phyloP scores from a whole-genome alignment of 23 tunicate genomes.

The Clavelina lepadiformis region DNA sequence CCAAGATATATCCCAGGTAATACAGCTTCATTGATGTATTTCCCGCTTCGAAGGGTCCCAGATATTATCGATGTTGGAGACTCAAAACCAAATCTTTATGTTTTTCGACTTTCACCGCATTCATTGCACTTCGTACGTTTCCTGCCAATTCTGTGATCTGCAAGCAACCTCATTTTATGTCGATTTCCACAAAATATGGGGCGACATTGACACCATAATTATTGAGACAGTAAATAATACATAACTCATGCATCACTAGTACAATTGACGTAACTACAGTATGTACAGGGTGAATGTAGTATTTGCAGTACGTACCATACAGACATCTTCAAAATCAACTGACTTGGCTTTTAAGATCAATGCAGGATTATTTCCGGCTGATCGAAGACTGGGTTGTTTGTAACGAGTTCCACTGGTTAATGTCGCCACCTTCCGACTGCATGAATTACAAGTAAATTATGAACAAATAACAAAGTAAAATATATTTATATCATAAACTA shows the following conservation, averaged over 20 bases:
- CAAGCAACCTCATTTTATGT: conserved; percentile 1
- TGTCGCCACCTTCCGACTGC: conserved; percentile 45
- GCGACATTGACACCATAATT: no score
- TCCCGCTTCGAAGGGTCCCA: conserved; percentile 66
- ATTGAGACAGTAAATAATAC: no score
- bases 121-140: conserved; percentile 20
- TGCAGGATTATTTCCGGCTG: conserved; percentile 56
- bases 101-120: conserved; percentile 25
- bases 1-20: no score
- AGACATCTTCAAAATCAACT: conserved; percentile 37
- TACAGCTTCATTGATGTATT: no score
- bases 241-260: no score
- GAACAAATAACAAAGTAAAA: background rate
- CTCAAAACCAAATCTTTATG: conserved; percentile 40
- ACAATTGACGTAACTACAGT: no score
- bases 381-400: conserved; percentile 33
- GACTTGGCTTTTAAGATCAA: conserved; percentile 21
- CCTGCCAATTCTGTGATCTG: conserved; percentile 36
- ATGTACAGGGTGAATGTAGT: background rate
- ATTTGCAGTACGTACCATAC: conserved; percentile 16
- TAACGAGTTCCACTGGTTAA: conserved; percentile 20
- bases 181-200: no score
- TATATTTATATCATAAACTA: no score
- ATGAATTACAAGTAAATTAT: background rate
- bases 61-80: conserved; percentile 48